These are phyloP conservation scores for Terebella lapidaria DNA, from an alignment of 2,888 invertebrate genomes.

Conservation along the genomic window DNA sequence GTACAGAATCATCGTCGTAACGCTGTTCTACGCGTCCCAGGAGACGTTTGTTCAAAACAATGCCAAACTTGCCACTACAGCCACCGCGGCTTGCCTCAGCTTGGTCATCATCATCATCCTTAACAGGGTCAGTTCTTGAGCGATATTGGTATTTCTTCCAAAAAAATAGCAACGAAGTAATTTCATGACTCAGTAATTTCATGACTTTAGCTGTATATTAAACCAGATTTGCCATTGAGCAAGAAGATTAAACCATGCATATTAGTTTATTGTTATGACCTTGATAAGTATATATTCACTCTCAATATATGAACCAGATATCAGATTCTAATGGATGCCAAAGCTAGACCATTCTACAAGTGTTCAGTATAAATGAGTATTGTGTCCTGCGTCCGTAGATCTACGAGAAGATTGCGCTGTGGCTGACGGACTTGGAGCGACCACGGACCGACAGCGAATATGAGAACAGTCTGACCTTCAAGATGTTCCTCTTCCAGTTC, in stretches of 20 bases:
- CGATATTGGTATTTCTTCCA: background rate
- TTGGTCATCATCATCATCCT: slow-evolving; percentile 86
- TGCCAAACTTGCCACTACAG: slow-evolving; percentile 86
- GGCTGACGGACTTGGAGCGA: slow-evolving; percentile 63
- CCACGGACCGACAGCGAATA: slow-evolving; percentile 55
- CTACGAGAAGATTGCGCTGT: slow-evolving; percentile 21
- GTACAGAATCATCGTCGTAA: slow-evolving; percentile 71
- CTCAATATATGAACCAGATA: no score
- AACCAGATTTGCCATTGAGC: no score
- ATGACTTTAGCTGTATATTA: no score
- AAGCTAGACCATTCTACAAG: no score
- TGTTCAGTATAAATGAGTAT: no score
- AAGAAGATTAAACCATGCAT: no score
- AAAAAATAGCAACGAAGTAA: no score
- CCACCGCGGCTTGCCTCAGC: slow-evolving; percentile 86
- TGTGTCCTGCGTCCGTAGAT: no score
- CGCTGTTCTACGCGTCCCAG: slow-evolving; percentile 33
- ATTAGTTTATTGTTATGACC: no score
- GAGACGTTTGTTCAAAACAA: slow-evolving; percentile 50
- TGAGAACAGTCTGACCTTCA: slow-evolving; percentile 33
- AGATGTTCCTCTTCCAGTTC: slow-evolving; percentile 35
- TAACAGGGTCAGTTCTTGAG: slow-evolving; percentile 63
- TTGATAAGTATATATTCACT: no score
- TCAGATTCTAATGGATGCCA: no score
- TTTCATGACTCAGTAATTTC: no score